Base-by-base conservation (phyloP, 2,888 invertebrate genomes). In the Dorcus hopei region DNA sequence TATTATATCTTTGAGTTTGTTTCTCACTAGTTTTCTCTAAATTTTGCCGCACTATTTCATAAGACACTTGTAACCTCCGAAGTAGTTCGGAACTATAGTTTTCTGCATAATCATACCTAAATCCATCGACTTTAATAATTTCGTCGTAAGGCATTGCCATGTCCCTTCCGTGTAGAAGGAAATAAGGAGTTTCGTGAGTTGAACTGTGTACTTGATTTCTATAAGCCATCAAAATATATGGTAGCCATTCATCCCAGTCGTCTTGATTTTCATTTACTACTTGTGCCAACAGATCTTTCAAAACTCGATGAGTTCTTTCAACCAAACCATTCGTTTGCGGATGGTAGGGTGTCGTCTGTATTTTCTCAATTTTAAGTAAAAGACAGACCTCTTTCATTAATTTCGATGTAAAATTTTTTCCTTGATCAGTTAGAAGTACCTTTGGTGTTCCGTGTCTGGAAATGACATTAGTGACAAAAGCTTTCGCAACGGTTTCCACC, bases 261-360 rank as follows among this genome's bases (percentile, higher is more conserved):
- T 43, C 23, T 14, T 67, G 64, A 9, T 66, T 51, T 48, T 64
- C 49, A 0, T 51, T 23, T 1, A 72, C 63, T 45, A 66, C 71
- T 49, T 71, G 69, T 4, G 67, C 62, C 4, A 74, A 40, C 51
- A 64, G 64, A 16, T 69, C 65, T 51, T 65, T 70, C 19, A 19
- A 19, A 1, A 63, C 60, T 45, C 71, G 52, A 42, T 74, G 73
- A 42, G 65, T 59, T 41, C 73, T 41, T 53, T 75, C 74, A 1
- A 74, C 56, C 40, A 67, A 56, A 4, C 71, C 73, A 53, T 76
- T 76, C 1, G 65, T 52, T 14, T 62, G 58, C 5, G 74, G 71
- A 38, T 70, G 14, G 14, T 14, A 14, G 14, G 14, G 14, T 14
- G 14, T 14, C 14, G 14, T 14, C 1, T 68, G 54, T 71, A 73